Evolutionary conservation across 2,797 vertebrate species (phyloP).

Genomic region (Pelobates cultripes): DNA sequence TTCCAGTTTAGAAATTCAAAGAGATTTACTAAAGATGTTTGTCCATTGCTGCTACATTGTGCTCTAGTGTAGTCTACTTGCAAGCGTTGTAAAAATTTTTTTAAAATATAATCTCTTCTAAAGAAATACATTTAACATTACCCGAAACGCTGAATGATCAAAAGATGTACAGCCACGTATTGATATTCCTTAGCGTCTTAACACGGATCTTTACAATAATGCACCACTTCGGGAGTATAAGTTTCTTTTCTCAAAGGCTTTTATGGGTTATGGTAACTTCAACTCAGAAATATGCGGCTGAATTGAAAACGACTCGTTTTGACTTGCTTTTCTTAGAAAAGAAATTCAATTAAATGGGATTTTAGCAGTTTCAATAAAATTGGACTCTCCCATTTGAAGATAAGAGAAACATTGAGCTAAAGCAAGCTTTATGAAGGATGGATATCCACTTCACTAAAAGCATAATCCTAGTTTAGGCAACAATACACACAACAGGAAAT

Average conservation of each 20-base stretch:
- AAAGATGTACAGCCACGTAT: constrained; percentile 65
- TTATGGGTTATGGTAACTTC: constrained; percentile 87
- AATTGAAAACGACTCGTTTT: constrained; percentile 95
- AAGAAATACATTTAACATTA: constrained; percentile 68
- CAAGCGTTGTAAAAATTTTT: constrained; percentile 18
- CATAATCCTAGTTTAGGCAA: constrained; percentile 94
- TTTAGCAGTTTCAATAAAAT: constrained; percentile 98
- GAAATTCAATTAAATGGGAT: constrained; percentile 99
- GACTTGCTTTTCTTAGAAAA: constrained; percentile 91
- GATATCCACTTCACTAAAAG: constrained; percentile 93
- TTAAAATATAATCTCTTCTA: constrained; percentile 48
- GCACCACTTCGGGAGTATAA: constrained; percentile 79
- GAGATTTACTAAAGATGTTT: not conserved
- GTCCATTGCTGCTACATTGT: not conserved
- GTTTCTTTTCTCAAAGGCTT: constrained; percentile 84
- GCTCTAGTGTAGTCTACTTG: constrained; percentile 1
- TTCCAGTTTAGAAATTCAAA: not conserved
- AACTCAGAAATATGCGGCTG: constrained; percentile 84
- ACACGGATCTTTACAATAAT: constrained; percentile 64
- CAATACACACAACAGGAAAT: constrained; percentile 92
- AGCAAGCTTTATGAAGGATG: constrained; percentile 84
- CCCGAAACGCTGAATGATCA: constrained; percentile 64
- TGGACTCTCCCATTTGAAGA: constrained; percentile 89
- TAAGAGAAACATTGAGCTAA: constrained; percentile 84
- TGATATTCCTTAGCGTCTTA: constrained; percentile 68